A percentile compares a stretch with the other conserved stretches of the same genome.
These are phyloP conservation scores for Calypte anna DNA, from an alignment of 2,113 vertebrate genomes.

Conservation along the genomic window DNA sequence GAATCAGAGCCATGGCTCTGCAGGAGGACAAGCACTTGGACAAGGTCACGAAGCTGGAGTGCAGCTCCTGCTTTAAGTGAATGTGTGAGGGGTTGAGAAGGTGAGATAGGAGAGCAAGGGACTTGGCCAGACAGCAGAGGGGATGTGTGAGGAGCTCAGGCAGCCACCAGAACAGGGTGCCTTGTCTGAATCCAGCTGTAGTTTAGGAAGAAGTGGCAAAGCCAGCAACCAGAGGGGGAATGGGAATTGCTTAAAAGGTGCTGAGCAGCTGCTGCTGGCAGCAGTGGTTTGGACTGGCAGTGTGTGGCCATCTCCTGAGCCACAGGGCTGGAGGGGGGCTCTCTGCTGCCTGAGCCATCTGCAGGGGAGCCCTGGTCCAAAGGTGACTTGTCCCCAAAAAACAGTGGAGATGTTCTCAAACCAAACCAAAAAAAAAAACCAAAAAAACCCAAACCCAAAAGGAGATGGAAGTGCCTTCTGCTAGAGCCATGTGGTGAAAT, in stretches of 20 bases:
- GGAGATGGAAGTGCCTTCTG: background rate
- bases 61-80: background rate
- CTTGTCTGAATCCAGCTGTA: background rate
- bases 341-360: conserved; percentile 15
- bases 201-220: background rate
- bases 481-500: background rate
- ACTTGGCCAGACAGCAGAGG: background rate
- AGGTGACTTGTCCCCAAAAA: background rate
- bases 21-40: fast-evolving
- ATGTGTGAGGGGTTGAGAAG: fast-evolving
- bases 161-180: background rate
- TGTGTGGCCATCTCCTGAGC: fast-evolving
- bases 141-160: fast-evolving
- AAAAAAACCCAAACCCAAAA: no score
- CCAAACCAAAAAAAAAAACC: no score
- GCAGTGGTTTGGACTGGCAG: background rate
- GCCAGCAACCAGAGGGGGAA: conserved; percentile 31
- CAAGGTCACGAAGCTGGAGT: fast-evolving
- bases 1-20: fast-evolving
- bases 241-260: conserved; percentile 9
- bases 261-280: conserved; percentile 45
- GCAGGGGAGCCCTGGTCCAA: background rate
- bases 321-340: fast-evolving
- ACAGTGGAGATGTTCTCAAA: no score
- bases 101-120: fast-evolving